Base-by-base conservation (phyloP, 2,797 vertebrate genomes). In the Muraenolepis orangiensis region DNA sequence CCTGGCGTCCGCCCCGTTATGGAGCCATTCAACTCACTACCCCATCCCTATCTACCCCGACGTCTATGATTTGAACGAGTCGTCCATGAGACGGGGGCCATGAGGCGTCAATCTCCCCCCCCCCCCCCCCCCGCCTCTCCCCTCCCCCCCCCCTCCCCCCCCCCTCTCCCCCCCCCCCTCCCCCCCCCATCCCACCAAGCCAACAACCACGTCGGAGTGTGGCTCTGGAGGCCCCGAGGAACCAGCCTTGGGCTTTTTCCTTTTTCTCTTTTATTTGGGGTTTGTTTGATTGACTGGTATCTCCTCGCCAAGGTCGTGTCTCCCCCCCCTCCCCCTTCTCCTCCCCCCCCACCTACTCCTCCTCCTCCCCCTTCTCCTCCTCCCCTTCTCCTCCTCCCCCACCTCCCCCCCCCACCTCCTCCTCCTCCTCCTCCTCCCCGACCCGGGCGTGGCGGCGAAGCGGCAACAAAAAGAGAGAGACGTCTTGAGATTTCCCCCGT, bases 381-480 rank as follows among this genome's bases (percentile, higher is more conserved):
- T n/a, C n/a, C n/a, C n/a, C n/a, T n/a, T n/a, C n/a, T n/a, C n/a
- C n/a, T n/a, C n/a, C 38, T 13, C 40, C 40, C 40, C 40, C 38
- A 10, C 7, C 38, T 13, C 11, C 86, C 88, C 87, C 80, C 88
- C 84, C 82, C 87, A 81, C 69, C n/a, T n/a, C n/a, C n/a, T n/a
- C n/a, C n/a, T n/a, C n/a, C 38, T 13, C 40, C 40, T 16, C 40
- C 38, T 13, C 7, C 38, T 13, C 11, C 86, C 88, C 87, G 80
- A 88, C 84, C 82, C 87, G 81, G 71, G n/a, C n/a, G n/a, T n/a
- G n/a, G n/a, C 70, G 77, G 85, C 75, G 77, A n/a, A 84, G 85
- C 86, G 78, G 76, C 87, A 88, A 93, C 91, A n/a, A n/a, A n/a
- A n/a, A n/a, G n/a, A n/a, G n/a, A 85, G 87, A 93, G 91, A 89